Evolutionary conservation across 2,888 invertebrate genomes (phyloP).

Genomic region (Mythimna lalbum): DNA sequence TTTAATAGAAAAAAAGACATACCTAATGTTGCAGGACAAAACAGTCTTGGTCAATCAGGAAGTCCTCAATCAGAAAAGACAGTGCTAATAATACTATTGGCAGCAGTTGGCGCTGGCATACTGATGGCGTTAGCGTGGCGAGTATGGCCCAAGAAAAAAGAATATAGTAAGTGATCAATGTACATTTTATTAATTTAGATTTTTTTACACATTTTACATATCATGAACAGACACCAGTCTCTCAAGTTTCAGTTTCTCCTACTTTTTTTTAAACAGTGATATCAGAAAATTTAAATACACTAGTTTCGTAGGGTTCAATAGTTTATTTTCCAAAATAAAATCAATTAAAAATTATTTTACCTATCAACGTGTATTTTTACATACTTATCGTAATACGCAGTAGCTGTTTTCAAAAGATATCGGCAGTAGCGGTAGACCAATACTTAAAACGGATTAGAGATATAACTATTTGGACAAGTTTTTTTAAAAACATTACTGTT

Average conservation of each 20-base stretch:
- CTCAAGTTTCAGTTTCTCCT: not conserved
- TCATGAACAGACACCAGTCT: not conserved
- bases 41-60: not conserved
- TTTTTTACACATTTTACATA: not conserved
- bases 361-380: too few relatives aligned
- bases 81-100: slow-evolving; percentile 27
- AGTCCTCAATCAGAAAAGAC: slow-evolving; percentile 17
- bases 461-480: too few relatives aligned
- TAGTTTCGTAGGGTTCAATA: not conserved
- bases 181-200: not conserved
- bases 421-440: not conserved
- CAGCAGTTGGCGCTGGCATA: slow-evolving; percentile 10
- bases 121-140: slow-evolving; percentile 11
- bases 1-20: not conserved
- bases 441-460: not conserved
- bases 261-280: not conserved
- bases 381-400: too few relatives aligned
- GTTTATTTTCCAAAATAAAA: not conserved
- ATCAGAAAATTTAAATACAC: not conserved
- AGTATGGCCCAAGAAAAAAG: not conserved
- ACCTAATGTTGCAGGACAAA: not conserved
- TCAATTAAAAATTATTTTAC: not conserved
- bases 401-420: not conserved
- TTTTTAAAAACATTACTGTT: too few relatives aligned
- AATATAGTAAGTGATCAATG: slow-evolving; percentile 40